Conservation (phyloP, 2,113 vertebrate species). For the Dascyllus trimaculatus region DNA sequence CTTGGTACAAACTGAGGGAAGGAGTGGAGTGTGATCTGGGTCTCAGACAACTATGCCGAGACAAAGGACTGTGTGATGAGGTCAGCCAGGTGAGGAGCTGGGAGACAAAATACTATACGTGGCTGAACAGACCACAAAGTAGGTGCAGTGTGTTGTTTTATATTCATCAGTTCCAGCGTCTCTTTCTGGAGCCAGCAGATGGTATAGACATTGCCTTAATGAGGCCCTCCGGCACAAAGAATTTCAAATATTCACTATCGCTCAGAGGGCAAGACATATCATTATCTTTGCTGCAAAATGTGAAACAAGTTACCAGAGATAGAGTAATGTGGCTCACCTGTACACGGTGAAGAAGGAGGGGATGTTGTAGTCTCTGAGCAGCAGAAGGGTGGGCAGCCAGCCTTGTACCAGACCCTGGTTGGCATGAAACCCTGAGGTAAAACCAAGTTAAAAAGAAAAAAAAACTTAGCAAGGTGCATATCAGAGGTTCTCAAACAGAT, state of each 20-base stretch:
- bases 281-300: neutral
- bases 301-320: neutral
- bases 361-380: constrained; percentile 93
- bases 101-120: neutral
- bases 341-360: constrained; percentile 91
- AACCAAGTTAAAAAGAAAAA: constrained; percentile 15
- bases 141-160: neutral
- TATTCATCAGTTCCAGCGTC: neutral
- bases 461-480: neutral
- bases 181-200: constrained; percentile 27
- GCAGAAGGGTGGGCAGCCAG: constrained; percentile 94
- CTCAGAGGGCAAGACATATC: neutral
- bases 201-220: constrained; percentile 15
- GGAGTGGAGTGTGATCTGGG: constrained; percentile 15
- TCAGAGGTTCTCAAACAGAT: neutral
- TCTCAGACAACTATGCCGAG: neutral
- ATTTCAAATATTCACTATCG: constrained; percentile 20
- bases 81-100: constrained; percentile 12
- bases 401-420: constrained; percentile 87
- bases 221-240: constrained; percentile 8
- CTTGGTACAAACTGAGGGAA: constrained; percentile 26
- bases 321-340: constrained; percentile 82
- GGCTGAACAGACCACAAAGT: neutral
- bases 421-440: constrained; percentile 89
- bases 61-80: constrained; percentile 13